A percentile compares a stretch with the other conserved stretches of the same genome.
These are phyloP conservation scores for Drosophila multiciliata DNA, from an alignment of 2,888 invertebrate species.

Conservation along the genomic window DNA sequence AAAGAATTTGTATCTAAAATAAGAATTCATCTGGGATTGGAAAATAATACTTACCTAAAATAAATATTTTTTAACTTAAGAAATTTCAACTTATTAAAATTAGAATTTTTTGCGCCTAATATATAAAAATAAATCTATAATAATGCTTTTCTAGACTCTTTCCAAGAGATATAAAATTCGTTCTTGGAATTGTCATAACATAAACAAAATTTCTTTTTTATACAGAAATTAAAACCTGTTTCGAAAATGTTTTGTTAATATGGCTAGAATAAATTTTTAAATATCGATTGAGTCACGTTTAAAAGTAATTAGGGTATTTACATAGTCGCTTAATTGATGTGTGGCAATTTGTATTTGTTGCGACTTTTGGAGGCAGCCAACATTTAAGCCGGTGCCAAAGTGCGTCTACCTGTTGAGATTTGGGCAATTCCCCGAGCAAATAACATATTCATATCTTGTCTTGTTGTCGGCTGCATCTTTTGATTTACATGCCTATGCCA, in stretches of 20 bases:
- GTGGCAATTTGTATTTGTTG: slow-evolving; percentile 2
- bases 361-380: slow-evolving; percentile 17
- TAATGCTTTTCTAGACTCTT: too few relatives aligned
- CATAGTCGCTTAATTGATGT: not conserved
- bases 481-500: slow-evolving; percentile 43
- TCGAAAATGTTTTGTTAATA: not conserved
- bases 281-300: not conserved
- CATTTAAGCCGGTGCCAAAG: slow-evolving; percentile 61
- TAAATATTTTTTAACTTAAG: too few relatives aligned
- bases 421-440: slow-evolving; percentile 82
- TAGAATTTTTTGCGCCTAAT: too few relatives aligned
- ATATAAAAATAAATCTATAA: too few relatives aligned
- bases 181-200: not conserved
- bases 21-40: too few relatives aligned
- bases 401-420: slow-evolving; percentile 84
- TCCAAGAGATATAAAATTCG: not conserved
- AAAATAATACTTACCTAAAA: too few relatives aligned
- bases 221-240: too few relatives aligned
- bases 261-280: not conserved
- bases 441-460: slow-evolving; percentile 82
- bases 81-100: too few relatives aligned
- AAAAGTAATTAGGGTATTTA: slow-evolving; percentile 21
- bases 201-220: not conserved
- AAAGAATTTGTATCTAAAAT: too few relatives aligned
- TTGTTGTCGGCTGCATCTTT: slow-evolving; percentile 39